Evolutionary conservation across 2,888 invertebrate species (phyloP).

Genomic region (Lasiommata megera): DNA sequence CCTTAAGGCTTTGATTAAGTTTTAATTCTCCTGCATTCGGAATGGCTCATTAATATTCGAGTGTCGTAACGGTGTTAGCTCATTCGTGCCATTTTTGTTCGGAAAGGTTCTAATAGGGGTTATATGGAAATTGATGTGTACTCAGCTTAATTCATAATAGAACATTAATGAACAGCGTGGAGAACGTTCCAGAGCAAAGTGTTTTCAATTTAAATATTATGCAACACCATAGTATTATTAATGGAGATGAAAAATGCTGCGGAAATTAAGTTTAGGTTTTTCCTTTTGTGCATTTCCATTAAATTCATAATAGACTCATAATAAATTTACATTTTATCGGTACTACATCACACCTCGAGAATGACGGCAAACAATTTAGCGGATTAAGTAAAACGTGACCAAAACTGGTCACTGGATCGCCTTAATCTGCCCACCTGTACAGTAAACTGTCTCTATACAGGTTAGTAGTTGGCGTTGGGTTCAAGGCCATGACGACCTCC

Average conservation of each 20-base stretch:
- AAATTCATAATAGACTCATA: neutral
- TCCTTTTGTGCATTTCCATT: neutral
- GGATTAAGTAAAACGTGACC: too few species aligned
- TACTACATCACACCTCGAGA: too few species aligned
- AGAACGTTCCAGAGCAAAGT: slow-evolving; percentile 3
- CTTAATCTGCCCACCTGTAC: too few species aligned
- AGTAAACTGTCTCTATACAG: too few species aligned
- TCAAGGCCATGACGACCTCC: too few species aligned
- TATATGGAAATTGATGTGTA: slow-evolving; percentile 21
- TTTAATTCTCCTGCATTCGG: slow-evolving; percentile 10
- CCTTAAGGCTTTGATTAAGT: slow-evolving; percentile 10
- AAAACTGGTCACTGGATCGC: too few species aligned
- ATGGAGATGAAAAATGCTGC: slow-evolving; percentile 1
- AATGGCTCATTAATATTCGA: slow-evolving; percentile 32
- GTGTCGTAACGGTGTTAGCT: slow-evolving; percentile 28
- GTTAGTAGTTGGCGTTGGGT: too few species aligned
- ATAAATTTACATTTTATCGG: neutral
- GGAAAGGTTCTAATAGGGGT: slow-evolving; percentile 24
- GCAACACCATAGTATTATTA: slow-evolving; percentile 4
- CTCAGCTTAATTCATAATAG: slow-evolving; percentile 20
- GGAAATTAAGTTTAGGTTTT: slow-evolving; percentile 4
- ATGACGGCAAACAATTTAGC: too few species aligned
- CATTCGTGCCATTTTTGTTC: slow-evolving; percentile 22
- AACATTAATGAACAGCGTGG: slow-evolving; percentile 10
- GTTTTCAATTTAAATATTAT: slow-evolving; percentile 17